Evolutionary conservation across 1,140 invertebrate genomes (phyloP), one percentile per base, ranked within the genome.

Genomic region (Pemphigus obesinymphae): DNA sequence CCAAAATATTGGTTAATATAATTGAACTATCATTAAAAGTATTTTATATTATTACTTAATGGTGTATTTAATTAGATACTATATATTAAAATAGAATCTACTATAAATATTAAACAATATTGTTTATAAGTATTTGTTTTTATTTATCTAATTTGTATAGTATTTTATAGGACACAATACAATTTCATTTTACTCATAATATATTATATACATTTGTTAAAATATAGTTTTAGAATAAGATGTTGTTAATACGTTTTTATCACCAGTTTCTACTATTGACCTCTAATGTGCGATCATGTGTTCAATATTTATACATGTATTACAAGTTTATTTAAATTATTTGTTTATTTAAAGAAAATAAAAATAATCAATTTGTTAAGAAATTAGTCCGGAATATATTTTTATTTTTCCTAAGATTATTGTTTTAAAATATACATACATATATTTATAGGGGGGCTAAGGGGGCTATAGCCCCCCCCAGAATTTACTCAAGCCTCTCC

Each of bases 231-330:
- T 48, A 31, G 43, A 48, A 50, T 73, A 73, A 50, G 26, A n/a
- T 50, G 50, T 73, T 73, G 70, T 73, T 73, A 73, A n/a, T 73
- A 73, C 6, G 20, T 73, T 48, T 73, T 73, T 73, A 26, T 73
- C 70, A 73, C 45, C 29, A n/a, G 26, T 50, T 72, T 73, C 17
- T 50, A 73, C 43, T 31, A 73, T 73, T 8, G 1, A 50, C 26
- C 10, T 73, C 50, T 73, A 20, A 20, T 73, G n/a, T 1, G 43
- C 43, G 29, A 50, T 50, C 26, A 73, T 73, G 70, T 73, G 70
- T 73, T 73, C 70, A 48, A 48, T 73, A 72, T 73, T 15, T 15
- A 17, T 63, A 63, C 26, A 63, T 63, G 15, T 15, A 34, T 63
- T 34, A 63, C 7, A 17, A 20, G 29, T 63, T 17, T 31, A 63